phyloP scores from a whole-genome alignment of 2,113 vertebrate species.

The Opisthocomus hoazin region DNA sequence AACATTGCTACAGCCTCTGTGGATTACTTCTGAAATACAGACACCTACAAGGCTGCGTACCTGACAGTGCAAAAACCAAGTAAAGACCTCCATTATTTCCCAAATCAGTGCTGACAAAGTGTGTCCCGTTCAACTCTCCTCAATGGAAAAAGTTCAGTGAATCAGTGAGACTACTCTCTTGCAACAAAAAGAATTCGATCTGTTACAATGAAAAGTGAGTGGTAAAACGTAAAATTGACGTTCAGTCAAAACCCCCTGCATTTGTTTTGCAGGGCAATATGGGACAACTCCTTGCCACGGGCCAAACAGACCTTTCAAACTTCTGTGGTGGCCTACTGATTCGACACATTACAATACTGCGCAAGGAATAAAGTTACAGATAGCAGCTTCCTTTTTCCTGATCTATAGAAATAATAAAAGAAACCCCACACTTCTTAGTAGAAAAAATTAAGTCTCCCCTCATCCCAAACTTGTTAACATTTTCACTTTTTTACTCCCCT shows the following conservation, averaged over 20 bases:
- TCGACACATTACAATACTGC: neutral
- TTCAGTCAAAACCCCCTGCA: neutral
- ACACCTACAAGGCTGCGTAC: neutral
- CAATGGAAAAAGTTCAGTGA: neutral
- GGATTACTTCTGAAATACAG: neutral
- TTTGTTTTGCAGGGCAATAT: neutral
- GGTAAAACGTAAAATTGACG: neutral
- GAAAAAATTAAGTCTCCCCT: neutral
- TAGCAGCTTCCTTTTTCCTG: neutral
- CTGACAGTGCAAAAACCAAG: neutral
- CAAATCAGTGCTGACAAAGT: neutral
- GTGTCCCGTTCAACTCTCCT: neutral
- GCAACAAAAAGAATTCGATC: neutral
- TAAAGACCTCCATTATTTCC: neutral
- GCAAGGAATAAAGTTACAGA: neutral
- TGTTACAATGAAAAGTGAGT: neutral
- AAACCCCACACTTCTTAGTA: neutral
- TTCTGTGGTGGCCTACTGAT: neutral
- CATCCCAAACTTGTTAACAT: neutral
- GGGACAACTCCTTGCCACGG: neutral
- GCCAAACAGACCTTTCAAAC: neutral
- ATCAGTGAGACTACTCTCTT: neutral
- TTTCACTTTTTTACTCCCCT: neutral
- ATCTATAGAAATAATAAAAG: neutral
- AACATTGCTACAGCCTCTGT: neutral